Base-by-base conservation (phyloP, 2,888 invertebrate species). In the Aphrophora alni region DNA sequence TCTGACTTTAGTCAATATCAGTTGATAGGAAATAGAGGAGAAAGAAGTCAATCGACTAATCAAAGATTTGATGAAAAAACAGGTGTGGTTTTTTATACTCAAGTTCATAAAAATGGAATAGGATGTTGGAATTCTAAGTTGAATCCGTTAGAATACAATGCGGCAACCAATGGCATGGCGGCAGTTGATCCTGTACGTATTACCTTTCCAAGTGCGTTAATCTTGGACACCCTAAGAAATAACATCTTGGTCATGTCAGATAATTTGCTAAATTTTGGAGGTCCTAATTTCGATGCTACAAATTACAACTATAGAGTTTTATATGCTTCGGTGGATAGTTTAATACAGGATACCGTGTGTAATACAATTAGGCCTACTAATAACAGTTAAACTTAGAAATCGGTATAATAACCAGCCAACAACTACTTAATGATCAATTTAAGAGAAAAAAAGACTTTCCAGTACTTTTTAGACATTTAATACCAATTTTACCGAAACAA, bases 1-100 rank as follows among this genome's bases (percentile, higher is more conserved):
- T 94, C 95, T 86, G 90, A 91, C 82, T 92, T 92, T 70, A 95
- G 93, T 88, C 90, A 92, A 85, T 95, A 93, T 88, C 92, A 92
- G 93, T 95, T 91, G 75, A 89, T 93, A 83, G 95, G 95, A n/a
- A 92, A 93, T 84, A 92, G 94, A 87, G 95, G 95, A 38, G 90
- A 90, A 81, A 89, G 90, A 74, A 92, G 93, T 4, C 95, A 96
- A 88, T 92, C 95, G 0, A 93, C 95, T 0, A 92, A 95, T 7
- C 94, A 94, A 83, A 91, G 90, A 85, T 92, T 93, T 84, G 95
- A 95, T 85, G 89, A 91, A 76, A 90, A 91, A 83, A 92, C 93
- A 0, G 92, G 92, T 28, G 92, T 94, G 14, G 88, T 95, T 81
- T 95, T 95, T 88, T 93, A 95, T 84, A 93, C 95, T 2, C 93